Base-by-base conservation (phyloP, 2,113 vertebrate species). In the Hyperopisus bebe region DNA sequence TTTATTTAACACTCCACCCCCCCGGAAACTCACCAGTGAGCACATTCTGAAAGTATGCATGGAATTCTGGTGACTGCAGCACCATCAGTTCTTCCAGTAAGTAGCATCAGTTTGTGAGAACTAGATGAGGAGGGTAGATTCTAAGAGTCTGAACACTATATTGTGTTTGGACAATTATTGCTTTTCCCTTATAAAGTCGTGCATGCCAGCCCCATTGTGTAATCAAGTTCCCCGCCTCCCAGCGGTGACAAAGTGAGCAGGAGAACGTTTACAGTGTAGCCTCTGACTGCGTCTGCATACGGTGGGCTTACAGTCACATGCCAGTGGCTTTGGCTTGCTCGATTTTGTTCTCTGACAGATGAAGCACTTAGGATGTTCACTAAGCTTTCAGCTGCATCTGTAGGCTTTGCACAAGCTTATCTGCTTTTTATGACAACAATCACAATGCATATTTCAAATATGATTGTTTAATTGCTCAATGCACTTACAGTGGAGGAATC, bases 111-210 rank as follows among this genome's bases (percentile, higher is more conserved):
- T 77, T 90, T 90, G 90, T 91, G 92, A 93, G 92, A 93, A 92
- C 90, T 83, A 86, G 58, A 86, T 87, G 90, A 48, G 35, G 84
- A 80, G 48, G 53, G 51, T 11, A 24, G 83, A 21, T 86, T 58
- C 87, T 51, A 55, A 35, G 85, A 89, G 87, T 90, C 91, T 89
- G 89, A 66, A 42, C 74, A 90, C 88, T 90, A 91, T 90, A 91
- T 92, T 92, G 88, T 91, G 89, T 93, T 92, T 91, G 91, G 91
- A 90, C 86, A 93, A 92, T 92, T 91, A 90, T 70, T 90, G 86
- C 89, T 93, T 91, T 92, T 90, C 92, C 92, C 93, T 92, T 92
- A 92, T 93, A 92, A 93, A 93, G 91, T 90, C 90, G 87, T 87
- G 58, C 84, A 87, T 92, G 88, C 89, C 90, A 89, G 53, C 55